Evolutionary conservation across 2,113 vertebrate species (phyloP), one percentile per base, ranked within the genome.

Genomic region (Orthonyx spaldingii): DNA sequence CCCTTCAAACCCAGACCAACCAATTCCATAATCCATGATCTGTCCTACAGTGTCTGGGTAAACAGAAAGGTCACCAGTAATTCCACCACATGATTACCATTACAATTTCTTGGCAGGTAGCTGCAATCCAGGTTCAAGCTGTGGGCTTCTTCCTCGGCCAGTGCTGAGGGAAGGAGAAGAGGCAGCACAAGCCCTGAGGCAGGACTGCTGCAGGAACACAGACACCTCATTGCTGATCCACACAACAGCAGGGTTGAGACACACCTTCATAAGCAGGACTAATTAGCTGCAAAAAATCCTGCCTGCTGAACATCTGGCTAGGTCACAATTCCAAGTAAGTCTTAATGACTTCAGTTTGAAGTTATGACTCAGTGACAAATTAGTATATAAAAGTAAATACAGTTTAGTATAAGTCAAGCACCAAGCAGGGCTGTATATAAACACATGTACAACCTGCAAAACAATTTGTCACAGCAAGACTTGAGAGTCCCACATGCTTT

Each of bases 221-320:
- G 18, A 0, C 3, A 8, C 2, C 5, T 61, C 66, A 63, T 6
- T 44, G 23, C 24, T 19, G 39, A 76, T 3, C 17, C 7, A 1
- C 17, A 50, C 37, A 89, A 13, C 20, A 52, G 9, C 33, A 60
- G 27, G 12, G 37, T 37, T 70, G 57, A 80, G 16, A 61, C 41
- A 77, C n/a, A 70, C 32, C 32, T 64, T 41, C 39, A 33, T 0
- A 44, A 76, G 50, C 42, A 75, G 33, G 18, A 71, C 32, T 39
- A 59, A 24, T n/a, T 44, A 50, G 8, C 74, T 13, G 33, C 19
- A 41, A 66, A 83, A 89, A 19, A 30, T 8, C 5, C 28, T 59
- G 39, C 30, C 39, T 27, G n/a, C 37, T 84, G 26, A 83, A 55
- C 27, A 81, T 15, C 39, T 57, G 33, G 13, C 32, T 26, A 57